Evolutionary conservation across 2,888 invertebrate species (phyloP).

Genomic region (Diaperis boleti): DNA sequence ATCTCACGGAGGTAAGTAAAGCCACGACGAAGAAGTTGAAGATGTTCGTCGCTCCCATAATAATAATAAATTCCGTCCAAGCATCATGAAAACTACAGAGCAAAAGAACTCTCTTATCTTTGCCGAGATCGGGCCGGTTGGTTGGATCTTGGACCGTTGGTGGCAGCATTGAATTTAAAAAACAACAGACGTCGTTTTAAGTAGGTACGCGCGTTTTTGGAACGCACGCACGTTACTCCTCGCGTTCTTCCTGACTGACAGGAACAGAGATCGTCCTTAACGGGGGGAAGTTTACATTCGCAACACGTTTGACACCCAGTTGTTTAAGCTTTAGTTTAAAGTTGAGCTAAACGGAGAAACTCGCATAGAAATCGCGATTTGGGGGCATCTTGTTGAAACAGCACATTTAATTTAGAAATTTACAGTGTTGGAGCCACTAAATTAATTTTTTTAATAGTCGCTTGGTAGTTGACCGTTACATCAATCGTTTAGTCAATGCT

Average conservation of each 20-base stretch:
- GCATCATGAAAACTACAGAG: slow-evolving; percentile 23
- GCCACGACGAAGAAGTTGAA: slow-evolving; percentile 22
- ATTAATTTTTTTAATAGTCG: no score
- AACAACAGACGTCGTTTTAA: slow-evolving; percentile 33
- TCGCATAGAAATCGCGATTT: slow-evolving; percentile 44
- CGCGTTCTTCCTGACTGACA: slow-evolving; percentile 35
- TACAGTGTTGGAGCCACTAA: no score
- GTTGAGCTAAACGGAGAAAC: slow-evolving; percentile 51
- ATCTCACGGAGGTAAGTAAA: slow-evolving; percentile 27
- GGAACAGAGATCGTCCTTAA: slow-evolving; percentile 14
- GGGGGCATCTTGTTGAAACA: neutral
- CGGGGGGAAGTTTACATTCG: slow-evolving; percentile 50
- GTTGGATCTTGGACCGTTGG: slow-evolving; percentile 13
- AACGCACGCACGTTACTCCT: slow-evolving; percentile 34
- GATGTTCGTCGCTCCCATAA: slow-evolving; percentile 30
- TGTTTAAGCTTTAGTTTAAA: slow-evolving; percentile 55
- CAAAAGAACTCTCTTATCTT: slow-evolving; percentile 27
- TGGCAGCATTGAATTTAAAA: slow-evolving; percentile 46
- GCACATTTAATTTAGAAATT: no score
- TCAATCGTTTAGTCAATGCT: no score
- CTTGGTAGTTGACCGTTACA: no score
- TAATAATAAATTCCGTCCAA: slow-evolving; percentile 34
- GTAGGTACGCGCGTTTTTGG: slow-evolving; percentile 35
- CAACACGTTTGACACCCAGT: slow-evolving; percentile 56
- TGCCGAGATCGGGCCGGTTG: slow-evolving; percentile 40